phyloP scores from a whole-genome alignment of 1,140 invertebrate species.

The Megalonaias nervosa region DNA sequence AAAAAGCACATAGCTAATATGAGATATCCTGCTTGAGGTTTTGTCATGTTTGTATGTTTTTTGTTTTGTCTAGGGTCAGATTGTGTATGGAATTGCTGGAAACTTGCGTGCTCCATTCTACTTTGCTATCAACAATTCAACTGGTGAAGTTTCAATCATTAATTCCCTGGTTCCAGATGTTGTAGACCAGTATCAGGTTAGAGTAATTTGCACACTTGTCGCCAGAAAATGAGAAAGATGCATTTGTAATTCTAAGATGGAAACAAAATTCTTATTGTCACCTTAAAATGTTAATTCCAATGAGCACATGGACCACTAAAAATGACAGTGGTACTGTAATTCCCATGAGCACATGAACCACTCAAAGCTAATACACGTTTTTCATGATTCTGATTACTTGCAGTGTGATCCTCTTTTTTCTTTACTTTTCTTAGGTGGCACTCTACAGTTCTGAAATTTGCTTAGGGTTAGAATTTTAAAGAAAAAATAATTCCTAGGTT shows the following conservation, averaged over 20 bases:
- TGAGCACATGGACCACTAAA: too few species aligned
- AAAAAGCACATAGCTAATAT: too few species aligned
- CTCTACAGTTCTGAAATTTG: too few species aligned
- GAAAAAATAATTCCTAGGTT: too few species aligned
- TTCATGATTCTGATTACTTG: too few species aligned
- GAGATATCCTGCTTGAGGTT: neutral
- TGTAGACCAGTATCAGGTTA: neutral
- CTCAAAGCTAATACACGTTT: neutral
- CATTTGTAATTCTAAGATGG: neutral
- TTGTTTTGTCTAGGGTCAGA: slow-evolving; percentile 19
- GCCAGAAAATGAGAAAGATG: neutral
- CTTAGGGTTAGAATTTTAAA: too few species aligned
- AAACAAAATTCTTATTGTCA: neutral
- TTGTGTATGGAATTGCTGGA: slow-evolving; percentile 43
- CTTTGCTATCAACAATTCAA: slow-evolving; percentile 40
- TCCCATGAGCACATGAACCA: slow-evolving; percentile 1
- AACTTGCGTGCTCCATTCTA: slow-evolving; percentile 44
- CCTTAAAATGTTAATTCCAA: too few species aligned
- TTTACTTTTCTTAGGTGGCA: too few species aligned
- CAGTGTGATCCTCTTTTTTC: too few species aligned
- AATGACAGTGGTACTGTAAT: too few species aligned
- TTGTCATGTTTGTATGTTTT: neutral
- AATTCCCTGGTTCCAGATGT: slow-evolving; percentile 32
- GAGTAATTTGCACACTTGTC: neutral
- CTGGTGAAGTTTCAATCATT: slow-evolving; percentile 37